Evolutionary conservation across 1,140 invertebrate species (phyloP), one percentile per base, ranked within the genome.

Genomic region (Pseudomyrmex gracilis): DNA sequence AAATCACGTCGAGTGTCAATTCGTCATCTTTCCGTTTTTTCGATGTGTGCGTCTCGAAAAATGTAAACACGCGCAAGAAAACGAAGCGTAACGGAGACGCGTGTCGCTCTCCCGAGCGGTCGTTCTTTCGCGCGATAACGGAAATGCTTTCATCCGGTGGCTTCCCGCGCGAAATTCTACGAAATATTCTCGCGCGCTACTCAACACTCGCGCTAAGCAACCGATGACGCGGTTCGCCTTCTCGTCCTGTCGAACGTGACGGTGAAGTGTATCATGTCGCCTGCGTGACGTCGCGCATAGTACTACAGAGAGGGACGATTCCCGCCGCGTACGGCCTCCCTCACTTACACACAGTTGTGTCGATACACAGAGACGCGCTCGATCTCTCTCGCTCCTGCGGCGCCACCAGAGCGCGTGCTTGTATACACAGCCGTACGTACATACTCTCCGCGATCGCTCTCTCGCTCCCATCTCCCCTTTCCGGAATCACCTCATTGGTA

Each of bases 221-320:
- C 51, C 74, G 17, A 47, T 43, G 22, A n/a, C 12, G 34, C 34
- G 34, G 34, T 51, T 61, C 24, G 17, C 7, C n/a, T 47, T 34
- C 45, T 12, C 22, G 47, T 47, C 53, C n/a, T 12, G 12, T 8
- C 34, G 15, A 8, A 34, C 8, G 47, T 22, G 20, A 86, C 34
- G 1, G 13, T 15, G 24, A 83, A 47, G 20, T 61, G n/a, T 17
- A 64, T 66, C 73, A 63, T 80, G 51, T 43, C 60, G 53, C 64
- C 84, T 74, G 85, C 76, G 87, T 82, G 80, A 68, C 73, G 78
- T 86, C 85, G 76, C 87, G 74, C 85, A 73, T 88, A 86, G 85
- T 88, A 88, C 87, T 88, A 88, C 86, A 55, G 67, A 86, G 84
- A 84, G 78, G 64, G 68, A 82, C 66, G 84, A 73, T 85, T 85